phyloP scores from a whole-genome alignment of 2,888 invertebrate species.

The Himalopsyche tibetana region DNA sequence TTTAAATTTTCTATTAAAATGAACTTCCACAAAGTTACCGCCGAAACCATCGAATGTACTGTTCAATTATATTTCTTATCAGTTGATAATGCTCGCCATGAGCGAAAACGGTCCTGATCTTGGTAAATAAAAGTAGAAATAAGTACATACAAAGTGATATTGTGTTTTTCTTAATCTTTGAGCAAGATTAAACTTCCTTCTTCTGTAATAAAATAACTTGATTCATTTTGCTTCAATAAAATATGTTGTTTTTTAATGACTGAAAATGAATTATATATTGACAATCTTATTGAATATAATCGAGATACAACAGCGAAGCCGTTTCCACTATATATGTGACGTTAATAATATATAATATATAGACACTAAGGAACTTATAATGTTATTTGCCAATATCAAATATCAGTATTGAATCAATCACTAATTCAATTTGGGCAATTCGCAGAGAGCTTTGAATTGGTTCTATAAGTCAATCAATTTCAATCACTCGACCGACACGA shows the following conservation, averaged over 20 bases:
- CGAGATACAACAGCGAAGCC: background rate
- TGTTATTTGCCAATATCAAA: conserved; percentile 39
- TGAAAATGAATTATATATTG: background rate
- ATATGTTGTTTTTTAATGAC: background rate
- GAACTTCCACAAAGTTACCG: too few relatives aligned
- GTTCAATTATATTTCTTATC: too few relatives aligned
- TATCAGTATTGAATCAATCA: conserved; percentile 44
- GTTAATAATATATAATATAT: background rate
- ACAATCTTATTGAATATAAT: background rate
- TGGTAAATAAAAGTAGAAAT: too few relatives aligned
- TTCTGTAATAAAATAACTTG: too few relatives aligned
- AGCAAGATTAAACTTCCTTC: too few relatives aligned
- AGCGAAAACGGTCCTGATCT: too few relatives aligned
- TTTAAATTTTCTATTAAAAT: too few relatives aligned
- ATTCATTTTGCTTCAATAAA: background rate
- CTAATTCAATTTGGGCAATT: conserved; percentile 35
- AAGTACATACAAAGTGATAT: too few relatives aligned
- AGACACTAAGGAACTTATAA: conserved; percentile 9
- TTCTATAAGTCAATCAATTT: conserved; percentile 59
- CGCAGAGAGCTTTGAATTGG: conserved; percentile 31
- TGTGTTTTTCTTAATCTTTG: too few relatives aligned
- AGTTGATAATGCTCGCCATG: too few relatives aligned
- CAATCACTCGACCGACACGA: conserved; percentile 56
- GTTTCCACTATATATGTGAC: background rate
- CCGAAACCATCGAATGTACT: too few relatives aligned